phyloP scores from a whole-genome alignment of 2,113 vertebrate genomes.

The Polypterus bichir region DNA sequence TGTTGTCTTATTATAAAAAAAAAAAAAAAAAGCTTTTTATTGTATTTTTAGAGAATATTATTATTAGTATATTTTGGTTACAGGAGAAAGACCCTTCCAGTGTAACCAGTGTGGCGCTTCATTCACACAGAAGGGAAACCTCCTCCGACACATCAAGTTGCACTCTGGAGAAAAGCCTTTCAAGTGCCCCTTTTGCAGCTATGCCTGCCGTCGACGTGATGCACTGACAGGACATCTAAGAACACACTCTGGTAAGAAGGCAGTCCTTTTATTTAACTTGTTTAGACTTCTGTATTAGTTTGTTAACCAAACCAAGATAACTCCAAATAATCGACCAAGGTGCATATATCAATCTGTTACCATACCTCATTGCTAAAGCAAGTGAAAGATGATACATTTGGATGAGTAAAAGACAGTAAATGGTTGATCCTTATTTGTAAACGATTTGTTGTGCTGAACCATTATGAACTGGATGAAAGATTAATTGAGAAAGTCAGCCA shows the following conservation, averaged over 20 bases:
- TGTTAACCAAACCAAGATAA: not conserved
- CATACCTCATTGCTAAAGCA: not conserved
- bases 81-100: constrained; percentile 87
- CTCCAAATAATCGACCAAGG: not conserved
- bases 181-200: constrained; percentile 88
- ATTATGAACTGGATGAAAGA: too few relatives aligned
- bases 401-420: not conserved
- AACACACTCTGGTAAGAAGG: constrained; percentile 73
- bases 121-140: constrained; percentile 95
- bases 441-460: too few relatives aligned
- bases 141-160: constrained; percentile 88
- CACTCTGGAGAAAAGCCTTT: constrained; percentile 95
- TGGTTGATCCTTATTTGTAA: too few relatives aligned
- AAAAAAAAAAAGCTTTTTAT: too few relatives aligned
- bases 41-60: too few relatives aligned
- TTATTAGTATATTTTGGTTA: not conserved
- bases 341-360: not conserved
- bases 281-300: not conserved
- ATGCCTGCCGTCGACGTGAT: constrained; percentile 82
- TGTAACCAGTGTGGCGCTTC: constrained; percentile 95
- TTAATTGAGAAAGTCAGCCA: too few relatives aligned
- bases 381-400: not conserved
- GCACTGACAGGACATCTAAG: constrained; percentile 87
- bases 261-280: not conserved
- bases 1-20: too few relatives aligned